These are phyloP conservation scores for Nasonia giraulti DNA, from an alignment of 1,140 invertebrate genomes.

Conservation along the genomic window DNA sequence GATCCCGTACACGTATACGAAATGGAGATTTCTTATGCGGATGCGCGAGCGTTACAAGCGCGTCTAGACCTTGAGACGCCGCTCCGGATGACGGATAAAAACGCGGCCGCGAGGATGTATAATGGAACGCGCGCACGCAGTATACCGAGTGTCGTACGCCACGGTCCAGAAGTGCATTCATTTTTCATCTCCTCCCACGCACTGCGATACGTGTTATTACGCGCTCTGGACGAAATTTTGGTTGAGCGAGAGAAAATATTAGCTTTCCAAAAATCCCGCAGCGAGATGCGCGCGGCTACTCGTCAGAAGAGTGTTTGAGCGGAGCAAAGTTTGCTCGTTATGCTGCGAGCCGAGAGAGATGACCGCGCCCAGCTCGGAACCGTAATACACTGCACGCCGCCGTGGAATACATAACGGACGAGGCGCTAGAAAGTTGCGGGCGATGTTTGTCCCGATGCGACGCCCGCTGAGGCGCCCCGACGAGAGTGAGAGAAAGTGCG, in stretches of 20 bases:
- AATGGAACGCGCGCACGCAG: too few species aligned
- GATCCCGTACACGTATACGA: background rate
- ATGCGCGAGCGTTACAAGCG: background rate
- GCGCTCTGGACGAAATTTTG: too few species aligned
- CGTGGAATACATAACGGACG: background rate
- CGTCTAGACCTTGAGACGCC: conserved; percentile 2
- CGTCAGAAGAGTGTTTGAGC: conserved; percentile 9
- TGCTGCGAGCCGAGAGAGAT: background rate
- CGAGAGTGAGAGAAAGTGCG: background rate
- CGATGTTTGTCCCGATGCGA: background rate
- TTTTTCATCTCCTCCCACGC: background rate
- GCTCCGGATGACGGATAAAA: too few species aligned
- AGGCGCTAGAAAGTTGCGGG: conserved; percentile 62
- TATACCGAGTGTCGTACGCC: too few species aligned
- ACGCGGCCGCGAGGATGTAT: too few species aligned
- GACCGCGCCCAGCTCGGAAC: background rate
- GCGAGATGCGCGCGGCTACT: too few species aligned
- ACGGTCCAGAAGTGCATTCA: background rate
- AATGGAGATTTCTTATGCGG: background rate
- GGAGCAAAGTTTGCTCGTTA: conserved; percentile 27
- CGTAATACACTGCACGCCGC: background rate
- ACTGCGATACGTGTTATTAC: too few species aligned
- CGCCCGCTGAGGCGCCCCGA: background rate
- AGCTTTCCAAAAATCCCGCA: background rate
- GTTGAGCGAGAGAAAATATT: background rate